Conservation (phyloP, 2,888 invertebrate species). For the Drosophila falleni region DNA sequence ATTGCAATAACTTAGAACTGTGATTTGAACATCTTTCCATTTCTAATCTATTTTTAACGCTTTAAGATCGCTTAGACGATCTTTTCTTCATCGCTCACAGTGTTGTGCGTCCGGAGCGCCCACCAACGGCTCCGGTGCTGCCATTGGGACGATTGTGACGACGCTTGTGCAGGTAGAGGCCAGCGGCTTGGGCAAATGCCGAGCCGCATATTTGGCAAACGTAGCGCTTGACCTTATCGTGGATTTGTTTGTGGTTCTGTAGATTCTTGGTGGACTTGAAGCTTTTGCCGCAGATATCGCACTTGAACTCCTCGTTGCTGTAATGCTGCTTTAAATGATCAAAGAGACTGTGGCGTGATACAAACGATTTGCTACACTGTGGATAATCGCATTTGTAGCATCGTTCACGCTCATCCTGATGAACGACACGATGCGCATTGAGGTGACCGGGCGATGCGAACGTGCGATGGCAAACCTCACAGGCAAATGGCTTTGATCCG, state of each 20-base stretch:
- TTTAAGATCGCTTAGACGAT: constrained; percentile 11
- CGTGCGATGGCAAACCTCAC: constrained; percentile 73
- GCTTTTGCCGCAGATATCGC: constrained; percentile 82
- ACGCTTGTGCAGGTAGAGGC: constrained; percentile 83
- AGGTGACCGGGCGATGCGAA: constrained; percentile 72
- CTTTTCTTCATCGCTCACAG: constrained; percentile 49
- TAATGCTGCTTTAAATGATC: constrained; percentile 81
- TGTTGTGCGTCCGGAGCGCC: constrained; percentile 60
- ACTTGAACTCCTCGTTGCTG: constrained; percentile 80
- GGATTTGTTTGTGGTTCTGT: constrained; percentile 84
- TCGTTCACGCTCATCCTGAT: constrained; percentile 75
- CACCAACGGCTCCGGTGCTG: constrained; percentile 65
- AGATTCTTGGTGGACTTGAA: constrained; percentile 84
- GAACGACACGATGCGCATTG: constrained; percentile 73
- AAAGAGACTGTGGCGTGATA: constrained; percentile 71
- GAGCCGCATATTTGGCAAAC: constrained; percentile 84
- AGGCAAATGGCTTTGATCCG: constrained; percentile 64
- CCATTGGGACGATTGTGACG: constrained; percentile 80
- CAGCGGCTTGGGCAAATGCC: constrained; percentile 84
- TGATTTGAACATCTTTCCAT: neutral
- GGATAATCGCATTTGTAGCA: constrained; percentile 80
- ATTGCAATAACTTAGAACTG: constrained; percentile 41
- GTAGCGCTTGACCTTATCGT: constrained; percentile 83
- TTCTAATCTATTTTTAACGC: neutral
- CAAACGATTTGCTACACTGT: constrained; percentile 75